Evolutionary conservation across 2,888 invertebrate species (phyloP), one percentile per base, ranked within the genome.

Genomic region (Reticulitermes lucifugus): DNA sequence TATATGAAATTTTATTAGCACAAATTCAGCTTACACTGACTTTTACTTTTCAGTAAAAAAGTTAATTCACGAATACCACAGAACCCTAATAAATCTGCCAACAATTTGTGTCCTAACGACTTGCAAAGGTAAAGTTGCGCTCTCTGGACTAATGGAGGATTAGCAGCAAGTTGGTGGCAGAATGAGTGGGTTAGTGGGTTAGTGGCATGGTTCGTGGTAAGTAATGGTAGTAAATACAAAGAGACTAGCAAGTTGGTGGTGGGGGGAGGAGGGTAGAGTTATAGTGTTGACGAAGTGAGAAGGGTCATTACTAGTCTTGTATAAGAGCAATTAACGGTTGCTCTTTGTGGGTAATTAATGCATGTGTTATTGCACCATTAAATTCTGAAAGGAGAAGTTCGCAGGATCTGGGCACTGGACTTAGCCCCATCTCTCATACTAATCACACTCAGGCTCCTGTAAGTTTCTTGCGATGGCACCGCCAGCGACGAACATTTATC

Each of bases 261-360:
- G 46, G 25, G 46, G 77, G n/a, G 77, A 35, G 35, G 4, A 35
- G 35, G 43, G 21, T 21, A 7, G 1, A 46, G 46, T 46, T 43
- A 43, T 43, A 79, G 79, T 65, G 25, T 65, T n/a, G 65, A 51
- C n/a, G 55, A 41, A 65, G 81, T 35, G 43, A 6, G 25, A 22
- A 65, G 12, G 65, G 46, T 81, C 81, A 65, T 81, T 81, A 81
- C 70, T 81, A 70, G 35, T 60, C 60, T 70, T 70, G 43, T 43
- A 81, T 81, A 81, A 81, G 60, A 81, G 81, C 81, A 81, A 81
- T 81, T 81, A 81, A 81, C 65, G 46, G 65, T 43, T 70, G 81
- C 81, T 70, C 70, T 81, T 70, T 81, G 81, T 81, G 81, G 81
- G 81, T 81, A 81, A 81, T 81, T 81, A 81, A 81, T 81, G 81